Percentiles rank a stretch among this genome's conserved stretches.
Evolutionary conservation across 2,797 vertebrate genomes (phyloP).

Genomic region (Nannoperca australis): DNA sequence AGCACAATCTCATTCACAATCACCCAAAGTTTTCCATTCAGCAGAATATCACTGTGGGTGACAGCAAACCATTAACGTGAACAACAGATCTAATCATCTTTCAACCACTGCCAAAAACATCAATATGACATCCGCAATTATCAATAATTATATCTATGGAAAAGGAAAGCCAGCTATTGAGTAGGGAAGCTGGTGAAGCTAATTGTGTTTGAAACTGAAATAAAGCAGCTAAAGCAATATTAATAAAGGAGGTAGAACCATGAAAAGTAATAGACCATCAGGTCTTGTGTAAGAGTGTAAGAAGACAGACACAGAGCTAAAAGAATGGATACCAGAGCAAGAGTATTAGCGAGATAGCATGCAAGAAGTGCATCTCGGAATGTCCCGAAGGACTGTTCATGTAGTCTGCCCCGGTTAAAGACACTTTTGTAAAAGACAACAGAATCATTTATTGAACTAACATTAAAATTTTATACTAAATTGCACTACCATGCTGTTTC

Average conservation of each 20-base stretch:
- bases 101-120: conserved; percentile 64
- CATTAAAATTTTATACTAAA: conserved; percentile 88
- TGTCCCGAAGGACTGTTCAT: conserved; percentile 67
- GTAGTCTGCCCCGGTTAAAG: conserved; percentile 69
- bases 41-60: conserved; percentile 41
- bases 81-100: conserved; percentile 70
- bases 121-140: conserved; percentile 72
- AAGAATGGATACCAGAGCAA: conserved; percentile 32
- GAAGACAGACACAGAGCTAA: conserved; percentile 16
- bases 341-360: conserved; percentile 46
- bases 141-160: conserved; percentile 54
- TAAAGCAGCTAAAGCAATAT: conserved; percentile 19
- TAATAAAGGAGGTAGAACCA: conserved; percentile 14
- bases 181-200: conserved; percentile 15
- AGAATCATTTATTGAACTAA: conserved; percentile 80
- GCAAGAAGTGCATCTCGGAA: conserved; percentile 58
- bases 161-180: conserved; percentile 45
- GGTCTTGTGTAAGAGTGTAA: conserved; percentile 9
- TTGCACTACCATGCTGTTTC: conserved; percentile 83
- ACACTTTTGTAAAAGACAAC: conserved; percentile 77
- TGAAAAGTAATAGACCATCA: conserved; percentile 5
- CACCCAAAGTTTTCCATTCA: conserved; percentile 48
- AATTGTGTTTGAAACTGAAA: conserved; percentile 15
- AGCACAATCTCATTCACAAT: conserved; percentile 31
- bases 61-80: conserved; percentile 47